phyloP scores from a whole-genome alignment of 2,888 invertebrate species.

The Drosophila dives region DNA sequence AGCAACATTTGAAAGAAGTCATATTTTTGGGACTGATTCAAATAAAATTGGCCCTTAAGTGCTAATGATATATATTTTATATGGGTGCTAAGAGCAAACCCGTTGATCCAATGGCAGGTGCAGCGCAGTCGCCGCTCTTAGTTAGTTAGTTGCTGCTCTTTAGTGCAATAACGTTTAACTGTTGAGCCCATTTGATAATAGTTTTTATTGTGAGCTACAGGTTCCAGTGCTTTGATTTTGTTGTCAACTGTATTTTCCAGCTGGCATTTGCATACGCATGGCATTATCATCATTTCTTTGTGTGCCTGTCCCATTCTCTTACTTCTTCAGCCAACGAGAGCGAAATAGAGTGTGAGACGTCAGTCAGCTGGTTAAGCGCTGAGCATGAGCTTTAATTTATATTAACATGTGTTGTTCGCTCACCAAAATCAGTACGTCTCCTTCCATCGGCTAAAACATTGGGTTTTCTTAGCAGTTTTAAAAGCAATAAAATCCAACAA shows the following conservation, averaged over 20 bases:
- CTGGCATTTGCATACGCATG: slow-evolving; percentile 28
- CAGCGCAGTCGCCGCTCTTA: slow-evolving; percentile 34
- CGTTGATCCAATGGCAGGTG: slow-evolving; percentile 28
- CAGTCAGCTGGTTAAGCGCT: slow-evolving; percentile 51
- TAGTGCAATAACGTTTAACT: slow-evolving; percentile 44
- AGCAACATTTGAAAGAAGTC: slow-evolving; percentile 5
- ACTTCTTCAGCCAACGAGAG: slow-evolving; percentile 28
- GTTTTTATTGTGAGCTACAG: slow-evolving; percentile 17
- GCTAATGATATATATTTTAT: slow-evolving; percentile 25
- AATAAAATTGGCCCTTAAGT: slow-evolving; percentile 9
- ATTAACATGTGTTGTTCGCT: slow-evolving; percentile 66
- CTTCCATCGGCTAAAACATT: slow-evolving; percentile 63
- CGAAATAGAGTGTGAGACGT: slow-evolving; percentile 31
- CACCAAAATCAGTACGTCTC: slow-evolving; percentile 73
- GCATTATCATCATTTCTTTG: slow-evolving; percentile 10
- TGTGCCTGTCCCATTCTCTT: slow-evolving; percentile 37
- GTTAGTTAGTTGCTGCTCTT: slow-evolving; percentile 40
- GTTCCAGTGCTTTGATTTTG: slow-evolving; percentile 19
- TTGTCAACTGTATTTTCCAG: slow-evolving; percentile 38
- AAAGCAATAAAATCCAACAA: slow-evolving; percentile 26
- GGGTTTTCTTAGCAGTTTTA: slow-evolving; percentile 33
- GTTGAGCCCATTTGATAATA: slow-evolving; percentile 45
- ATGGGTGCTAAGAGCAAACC: slow-evolving; percentile 6
- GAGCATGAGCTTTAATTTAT: slow-evolving; percentile 64
- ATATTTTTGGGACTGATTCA: background rate